A percentile compares a stretch with the other conserved stretches of the same genome.
These are phyloP conservation scores for Chaetorhynchus papuensis DNA, from an alignment of 2,113 vertebrate genomes.

Conservation along the genomic window DNA sequence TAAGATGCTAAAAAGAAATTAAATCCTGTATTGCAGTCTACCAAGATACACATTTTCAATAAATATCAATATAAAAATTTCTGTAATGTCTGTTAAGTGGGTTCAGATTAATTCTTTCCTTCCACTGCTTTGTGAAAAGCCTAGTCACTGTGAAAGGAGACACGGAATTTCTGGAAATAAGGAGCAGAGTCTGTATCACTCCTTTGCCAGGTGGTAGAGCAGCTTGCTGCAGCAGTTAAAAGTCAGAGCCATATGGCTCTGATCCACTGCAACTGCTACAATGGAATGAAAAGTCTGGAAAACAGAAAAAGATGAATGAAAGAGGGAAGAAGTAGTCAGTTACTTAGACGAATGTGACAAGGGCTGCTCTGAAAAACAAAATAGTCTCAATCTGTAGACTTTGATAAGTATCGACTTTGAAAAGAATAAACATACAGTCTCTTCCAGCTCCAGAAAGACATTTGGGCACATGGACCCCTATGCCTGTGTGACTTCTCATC, in stretches of 20 bases:
- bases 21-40: neutral
- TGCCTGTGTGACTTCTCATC: neutral
- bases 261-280: slow-evolving; percentile 62
- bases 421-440: neutral
- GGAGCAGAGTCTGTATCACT: slow-evolving; percentile 19
- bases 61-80: neutral
- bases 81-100: neutral
- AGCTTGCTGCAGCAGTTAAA: slow-evolving; percentile 69
- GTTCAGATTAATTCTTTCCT: neutral
- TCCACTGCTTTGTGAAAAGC: slow-evolving; percentile 6
- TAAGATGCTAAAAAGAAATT: neutral
- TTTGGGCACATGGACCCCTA: neutral
- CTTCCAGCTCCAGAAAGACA: neutral
- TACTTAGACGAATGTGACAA: slow-evolving; percentile 24
- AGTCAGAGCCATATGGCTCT: slow-evolving; percentile 64
- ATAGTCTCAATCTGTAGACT: slow-evolving; percentile 14
- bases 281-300: slow-evolving; percentile 53
- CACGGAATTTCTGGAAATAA: slow-evolving; percentile 36
- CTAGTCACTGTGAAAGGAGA: slow-evolving; percentile 4
- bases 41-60: neutral
- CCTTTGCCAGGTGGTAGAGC: slow-evolving; percentile 64
- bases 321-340: slow-evolving; percentile 8
- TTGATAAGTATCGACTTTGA: slow-evolving; percentile 5
- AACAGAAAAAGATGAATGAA: slow-evolving; percentile 54
- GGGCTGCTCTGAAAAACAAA: slow-evolving; percentile 9